Evolutionary conservation across 2,113 vertebrate genomes (phyloP), one percentile per base, ranked within the genome.

Genomic region (Phoxinus phoxinus): DNA sequence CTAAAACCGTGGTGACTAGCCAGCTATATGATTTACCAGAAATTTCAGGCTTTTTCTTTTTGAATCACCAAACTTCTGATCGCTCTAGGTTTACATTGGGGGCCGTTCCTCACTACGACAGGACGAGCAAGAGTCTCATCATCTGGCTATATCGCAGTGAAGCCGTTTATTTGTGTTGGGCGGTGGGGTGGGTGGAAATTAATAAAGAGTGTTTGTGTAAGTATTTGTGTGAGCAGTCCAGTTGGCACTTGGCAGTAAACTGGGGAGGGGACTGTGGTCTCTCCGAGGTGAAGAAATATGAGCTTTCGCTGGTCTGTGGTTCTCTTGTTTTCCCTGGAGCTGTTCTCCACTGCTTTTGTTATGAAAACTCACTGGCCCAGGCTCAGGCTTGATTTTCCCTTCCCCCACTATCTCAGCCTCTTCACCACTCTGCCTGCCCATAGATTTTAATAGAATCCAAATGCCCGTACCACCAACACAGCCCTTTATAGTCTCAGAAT

Each of bases 321-420:
- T 67, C 71, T 83, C 53, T 89, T 81, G 86, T 88, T 90, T 91
- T 89, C 87, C 46, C 81, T 90, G 86, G 79, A 87, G 85, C 79
- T 83, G 72, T 83, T 78, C 73, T 80, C 61, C 67, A 73, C 59
- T 86, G 83, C 86, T 84, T 90, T 90, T 88, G 85, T 88, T 90
- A 87, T 89, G 72, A 87, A 85, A 86, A 63, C 86, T 83, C 46
- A 21, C 73, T 77, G 74, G 84, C 75, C 51, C 6, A 84, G 73
- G 44, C 82, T 84, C 69, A 63, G 51, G 17, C 58, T 71, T 46
- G 13, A 83, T 73, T 77, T 78, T 80, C 56, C 86, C 78, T 63
- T 82, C 86, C 78, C 76, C 63, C 76, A 59, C 9, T 65, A 81
- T 78, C 56, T 77, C 48, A 56, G 25, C 58, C 78, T 84, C 76